Evolutionary conservation across 53 echinoderm and acorn worm genomes (phyloP).

Genomic region (Astropecten irregularis): DNA sequence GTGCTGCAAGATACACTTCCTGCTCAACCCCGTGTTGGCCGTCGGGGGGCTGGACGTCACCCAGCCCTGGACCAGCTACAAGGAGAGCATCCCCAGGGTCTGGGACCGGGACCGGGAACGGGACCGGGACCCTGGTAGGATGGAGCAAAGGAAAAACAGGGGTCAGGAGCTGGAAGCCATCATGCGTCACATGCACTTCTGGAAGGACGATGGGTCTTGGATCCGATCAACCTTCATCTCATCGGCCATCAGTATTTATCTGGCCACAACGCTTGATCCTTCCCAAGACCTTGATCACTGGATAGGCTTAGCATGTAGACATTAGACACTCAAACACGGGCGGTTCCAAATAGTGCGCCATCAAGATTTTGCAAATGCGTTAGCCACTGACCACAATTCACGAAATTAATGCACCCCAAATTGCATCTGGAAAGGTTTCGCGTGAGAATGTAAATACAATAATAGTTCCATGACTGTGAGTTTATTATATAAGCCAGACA

Average conservation of each 20-base stretch:
- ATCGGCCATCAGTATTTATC: not conserved
- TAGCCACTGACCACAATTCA: no score
- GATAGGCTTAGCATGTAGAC: slow-evolving; percentile 6
- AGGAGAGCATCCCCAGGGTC: not conserved
- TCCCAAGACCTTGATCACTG: slow-evolving; percentile 9
- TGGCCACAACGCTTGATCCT: slow-evolving; percentile 4
- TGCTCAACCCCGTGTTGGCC: not conserved
- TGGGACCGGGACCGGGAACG: not conserved
- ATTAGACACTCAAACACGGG: not conserved
- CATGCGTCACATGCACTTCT: not conserved
- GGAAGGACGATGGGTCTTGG: slow-evolving; percentile 1
- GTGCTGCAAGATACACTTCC: slow-evolving; percentile 2
- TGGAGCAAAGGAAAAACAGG: not conserved
- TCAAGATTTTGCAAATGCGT: no score
- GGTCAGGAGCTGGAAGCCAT: not conserved
- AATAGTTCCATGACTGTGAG: no score
- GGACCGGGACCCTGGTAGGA: not conserved
- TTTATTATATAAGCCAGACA: no score
- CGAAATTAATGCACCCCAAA: no score
- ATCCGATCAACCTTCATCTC: not conserved
- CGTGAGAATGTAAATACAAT: no score
- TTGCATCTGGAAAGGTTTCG: no score
- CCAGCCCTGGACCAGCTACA: not conserved
- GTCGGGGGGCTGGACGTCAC: not conserved
- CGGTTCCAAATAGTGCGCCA: no score